Evolutionary conservation across 2,113 vertebrate species (phyloP).

Genomic region (Phoenicopterus ruber): DNA sequence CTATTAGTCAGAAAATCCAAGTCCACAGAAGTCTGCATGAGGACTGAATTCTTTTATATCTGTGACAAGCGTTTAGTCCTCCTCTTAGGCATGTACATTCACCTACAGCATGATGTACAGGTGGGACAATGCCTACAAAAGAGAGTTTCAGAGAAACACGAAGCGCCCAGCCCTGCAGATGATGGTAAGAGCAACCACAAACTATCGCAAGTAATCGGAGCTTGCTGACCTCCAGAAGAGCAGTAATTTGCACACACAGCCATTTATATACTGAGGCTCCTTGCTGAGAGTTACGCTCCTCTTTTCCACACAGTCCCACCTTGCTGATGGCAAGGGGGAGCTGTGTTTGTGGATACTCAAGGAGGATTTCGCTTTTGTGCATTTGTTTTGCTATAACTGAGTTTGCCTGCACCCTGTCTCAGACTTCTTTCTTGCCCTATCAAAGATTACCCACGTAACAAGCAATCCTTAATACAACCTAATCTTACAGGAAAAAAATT

Average conservation of each 20-base stretch:
- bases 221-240: not conserved
- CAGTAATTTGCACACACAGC: not conserved
- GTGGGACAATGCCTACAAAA: not conserved
- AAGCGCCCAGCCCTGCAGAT: not conserved
- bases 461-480: not conserved
- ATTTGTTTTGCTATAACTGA: not conserved
- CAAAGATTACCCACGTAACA: not conserved
- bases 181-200: not conserved
- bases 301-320: not conserved
- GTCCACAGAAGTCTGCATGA: not conserved
- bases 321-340: not conserved
- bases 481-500: not conserved
- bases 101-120: not conserved
- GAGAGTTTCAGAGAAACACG: not conserved
- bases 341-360: not conserved
- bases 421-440: not conserved
- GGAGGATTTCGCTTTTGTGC: not conserved
- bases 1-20: not conserved
- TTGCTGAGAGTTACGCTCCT: not conserved
- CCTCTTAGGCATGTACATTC: not conserved
- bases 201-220: not conserved
- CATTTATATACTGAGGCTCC: not conserved
- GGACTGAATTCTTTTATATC: not conserved
- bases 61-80: not conserved
- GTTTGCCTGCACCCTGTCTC: not conserved